Percentiles rank a stretch among this genome's conserved stretches.
phyloP scores from a whole-genome alignment of 2,888 invertebrate species.

The Eristalis tenax region DNA sequence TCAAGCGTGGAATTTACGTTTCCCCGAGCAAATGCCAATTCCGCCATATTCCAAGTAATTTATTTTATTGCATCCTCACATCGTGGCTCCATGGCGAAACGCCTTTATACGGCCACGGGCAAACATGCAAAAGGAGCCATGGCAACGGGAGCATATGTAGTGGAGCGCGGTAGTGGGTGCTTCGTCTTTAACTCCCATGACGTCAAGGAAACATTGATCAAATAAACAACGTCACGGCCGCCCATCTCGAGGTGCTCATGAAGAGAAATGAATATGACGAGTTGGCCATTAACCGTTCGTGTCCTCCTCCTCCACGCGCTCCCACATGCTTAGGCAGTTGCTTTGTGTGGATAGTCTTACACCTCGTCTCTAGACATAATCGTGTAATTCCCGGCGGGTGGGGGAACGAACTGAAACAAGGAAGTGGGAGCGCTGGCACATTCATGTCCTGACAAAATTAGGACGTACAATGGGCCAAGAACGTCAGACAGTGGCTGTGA shows the following conservation, averaged over 20 bases:
- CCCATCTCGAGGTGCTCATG: slow-evolving; percentile 28
- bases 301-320: too few species aligned
- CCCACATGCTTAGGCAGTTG: slow-evolving; percentile 1
- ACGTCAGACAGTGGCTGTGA: not conserved
- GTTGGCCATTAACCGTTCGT: slow-evolving; percentile 25
- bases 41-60: slow-evolving; percentile 36
- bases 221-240: slow-evolving; percentile 43
- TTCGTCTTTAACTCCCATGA: slow-evolving; percentile 17
- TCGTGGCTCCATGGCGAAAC: slow-evolving; percentile 33
- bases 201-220: slow-evolving; percentile 65
- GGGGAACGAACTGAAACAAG: slow-evolving; percentile 27
- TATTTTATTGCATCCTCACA: slow-evolving; percentile 55
- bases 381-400: slow-evolving; percentile 13
- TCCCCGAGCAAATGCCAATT: slow-evolving; percentile 35
- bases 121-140: slow-evolving; percentile 17
- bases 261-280: slow-evolving; percentile 10
- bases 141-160: not conserved
- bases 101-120: not conserved
- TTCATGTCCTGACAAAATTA: slow-evolving; percentile 53
- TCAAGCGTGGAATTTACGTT: slow-evolving; percentile 19
- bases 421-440: not conserved
- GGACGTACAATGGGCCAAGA: slow-evolving; percentile 16
- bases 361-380: slow-evolving; percentile 42
- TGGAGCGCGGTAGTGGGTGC: not conserved
- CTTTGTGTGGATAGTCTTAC: slow-evolving; percentile 48